A percentile compares a stretch with the other conserved stretches of the same genome.
Conservation (phyloP, 2,797 vertebrate species). For the Lithobates sylvaticus region DNA sequence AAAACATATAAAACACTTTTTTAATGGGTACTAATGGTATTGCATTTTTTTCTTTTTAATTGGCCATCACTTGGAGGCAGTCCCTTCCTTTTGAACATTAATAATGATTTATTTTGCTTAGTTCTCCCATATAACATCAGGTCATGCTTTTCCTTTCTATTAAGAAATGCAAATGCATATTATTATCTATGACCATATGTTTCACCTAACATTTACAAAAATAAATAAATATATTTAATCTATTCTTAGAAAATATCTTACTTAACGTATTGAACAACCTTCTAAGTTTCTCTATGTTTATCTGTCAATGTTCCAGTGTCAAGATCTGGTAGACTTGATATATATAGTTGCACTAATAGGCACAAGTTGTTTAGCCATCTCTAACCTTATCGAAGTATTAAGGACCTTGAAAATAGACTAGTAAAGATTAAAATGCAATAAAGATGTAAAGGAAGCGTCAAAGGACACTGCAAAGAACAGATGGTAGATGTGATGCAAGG, state of each 20-base stretch:
- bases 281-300: not conserved
- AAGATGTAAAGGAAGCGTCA: slow-evolving; percentile 12
- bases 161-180: no score
- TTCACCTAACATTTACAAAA: no score
- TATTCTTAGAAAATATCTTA: not conserved
- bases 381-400: not conserved
- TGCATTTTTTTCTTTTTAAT: no score
- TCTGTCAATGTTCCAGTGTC: not conserved
- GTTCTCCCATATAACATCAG: no score
- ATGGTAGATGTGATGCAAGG: slow-evolving; percentile 24
- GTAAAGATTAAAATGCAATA: not conserved
- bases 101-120: no score
- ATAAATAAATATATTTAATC: not conserved
- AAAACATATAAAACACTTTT: no score
- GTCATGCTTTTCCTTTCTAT: no score
- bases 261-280: not conserved
- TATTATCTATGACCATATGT: no score
- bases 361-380: not conserved
- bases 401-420: not conserved
- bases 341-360: not conserved
- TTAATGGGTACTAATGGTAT: no score
- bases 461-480: slow-evolving; percentile 27
- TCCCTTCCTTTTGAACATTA: no score
- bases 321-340: not conserved
- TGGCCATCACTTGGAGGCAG: no score